phyloP scores from a whole-genome alignment of 64 coral and sea anemone species.

The Orbicella faveolata region DNA sequence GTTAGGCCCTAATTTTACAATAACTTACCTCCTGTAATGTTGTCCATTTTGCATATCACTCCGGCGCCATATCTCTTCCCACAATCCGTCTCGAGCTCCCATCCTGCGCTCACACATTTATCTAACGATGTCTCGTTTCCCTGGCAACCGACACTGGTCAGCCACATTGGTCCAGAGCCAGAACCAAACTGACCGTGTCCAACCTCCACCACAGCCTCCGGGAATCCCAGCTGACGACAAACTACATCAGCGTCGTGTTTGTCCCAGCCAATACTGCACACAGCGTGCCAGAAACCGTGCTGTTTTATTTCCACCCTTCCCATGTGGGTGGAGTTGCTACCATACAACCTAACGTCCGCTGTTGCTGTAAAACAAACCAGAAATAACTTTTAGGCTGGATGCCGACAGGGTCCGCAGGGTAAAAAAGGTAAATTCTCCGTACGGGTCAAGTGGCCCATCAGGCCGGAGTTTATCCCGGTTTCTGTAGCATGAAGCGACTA shows the following conservation, averaged over 20 bases:
- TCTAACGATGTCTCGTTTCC: slow-evolving; percentile 35
- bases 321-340: background rate
- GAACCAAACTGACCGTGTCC: slow-evolving; percentile 19
- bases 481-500: too few species aligned
- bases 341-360: background rate
- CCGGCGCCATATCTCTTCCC: background rate
- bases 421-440: too few species aligned
- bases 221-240: slow-evolving; percentile 44
- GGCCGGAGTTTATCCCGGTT: too few species aligned
- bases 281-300: slow-evolving; percentile 9
- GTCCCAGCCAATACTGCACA: slow-evolving; percentile 30
- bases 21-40: slow-evolving; percentile 9
- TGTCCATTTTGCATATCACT: slow-evolving; percentile 7
- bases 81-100: slow-evolving; percentile 3
- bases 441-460: too few species aligned
- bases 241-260: slow-evolving; percentile 44
- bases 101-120: slow-evolving; percentile 34
- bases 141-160: slow-evolving; percentile 10
- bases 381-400: too few species aligned
- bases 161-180: slow-evolving; percentile 27
- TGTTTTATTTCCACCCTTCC: slow-evolving; percentile 42
- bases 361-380: background rate
- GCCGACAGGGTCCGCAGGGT: too few species aligned
- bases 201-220: slow-evolving; percentile 13
- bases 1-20: background rate